Conservation (phyloP, 2,113 vertebrate species). For the Ailurus styani region DNA sequence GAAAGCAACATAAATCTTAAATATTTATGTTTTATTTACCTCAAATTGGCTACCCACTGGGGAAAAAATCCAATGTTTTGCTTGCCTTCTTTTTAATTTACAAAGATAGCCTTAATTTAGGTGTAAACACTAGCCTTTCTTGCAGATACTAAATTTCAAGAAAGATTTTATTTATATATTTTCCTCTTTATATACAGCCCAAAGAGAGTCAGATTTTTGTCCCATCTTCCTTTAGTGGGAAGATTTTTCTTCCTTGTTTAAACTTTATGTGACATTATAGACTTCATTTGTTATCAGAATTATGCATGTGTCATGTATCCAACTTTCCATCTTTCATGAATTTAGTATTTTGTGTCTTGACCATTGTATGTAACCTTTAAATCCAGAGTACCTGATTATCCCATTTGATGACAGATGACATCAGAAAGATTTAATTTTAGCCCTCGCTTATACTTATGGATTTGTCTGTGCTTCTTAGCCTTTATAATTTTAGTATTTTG, state of each 20-base stretch:
- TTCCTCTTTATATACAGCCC: neutral
- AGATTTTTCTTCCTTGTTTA: neutral
- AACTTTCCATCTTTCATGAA: neutral
- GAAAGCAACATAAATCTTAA: neutral
- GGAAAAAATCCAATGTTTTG: neutral
- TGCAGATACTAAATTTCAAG: neutral
- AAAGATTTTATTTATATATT: neutral
- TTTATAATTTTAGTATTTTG: neutral
- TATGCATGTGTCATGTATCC: neutral
- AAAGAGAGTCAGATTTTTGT: neutral
- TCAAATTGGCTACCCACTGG: neutral
- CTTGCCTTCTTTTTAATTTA: neutral
- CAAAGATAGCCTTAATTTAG: neutral
- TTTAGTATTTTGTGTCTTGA: neutral
- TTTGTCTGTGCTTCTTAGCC: neutral
- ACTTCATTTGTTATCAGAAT: neutral
- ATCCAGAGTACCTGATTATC: neutral
- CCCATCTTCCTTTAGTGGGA: neutral
- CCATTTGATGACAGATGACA: neutral
- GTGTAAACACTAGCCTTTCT: neutral
- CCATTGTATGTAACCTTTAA: neutral
- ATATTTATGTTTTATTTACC: neutral
- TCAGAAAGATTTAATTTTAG: neutral
- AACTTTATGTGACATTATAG: neutral
- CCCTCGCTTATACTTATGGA: neutral